These are phyloP conservation scores for Melanotus villosus DNA, from an alignment of 2,888 invertebrate genomes.

Conservation along the genomic window DNA sequence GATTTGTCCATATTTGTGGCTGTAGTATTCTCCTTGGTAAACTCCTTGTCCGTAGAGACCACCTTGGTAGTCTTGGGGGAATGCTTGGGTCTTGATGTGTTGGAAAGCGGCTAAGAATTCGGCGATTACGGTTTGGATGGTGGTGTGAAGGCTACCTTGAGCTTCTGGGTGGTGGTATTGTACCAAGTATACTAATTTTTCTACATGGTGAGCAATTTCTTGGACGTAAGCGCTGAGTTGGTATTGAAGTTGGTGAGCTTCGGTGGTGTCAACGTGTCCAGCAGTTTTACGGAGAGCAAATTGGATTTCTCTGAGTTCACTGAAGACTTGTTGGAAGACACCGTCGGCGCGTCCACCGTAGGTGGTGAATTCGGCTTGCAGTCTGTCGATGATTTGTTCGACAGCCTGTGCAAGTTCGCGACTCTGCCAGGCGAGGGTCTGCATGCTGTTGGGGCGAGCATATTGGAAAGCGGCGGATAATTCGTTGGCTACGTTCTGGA, in stretches of 20 bases:
- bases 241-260: background rate
- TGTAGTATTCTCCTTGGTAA: background rate
- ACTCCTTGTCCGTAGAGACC: background rate
- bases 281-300: background rate
- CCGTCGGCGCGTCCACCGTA: background rate
- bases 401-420: constrained; percentile 12
- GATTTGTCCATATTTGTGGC: background rate
- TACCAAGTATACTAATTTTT: background rate
- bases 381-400: constrained; percentile 23
- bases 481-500: constrained; percentile 11
- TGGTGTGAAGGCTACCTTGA: constrained; percentile 6
- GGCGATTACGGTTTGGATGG: constrained; percentile 6
- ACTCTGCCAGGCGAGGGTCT: constrained; percentile 27
- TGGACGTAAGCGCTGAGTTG: background rate
- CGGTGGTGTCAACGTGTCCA: background rate
- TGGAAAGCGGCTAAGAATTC: constrained; percentile 3
- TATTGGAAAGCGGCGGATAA: constrained; percentile 7
- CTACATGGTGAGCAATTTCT: background rate
- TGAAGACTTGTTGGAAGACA: constrained; percentile 6
- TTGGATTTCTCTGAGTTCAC: constrained; percentile 3
- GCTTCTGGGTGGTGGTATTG: background rate
- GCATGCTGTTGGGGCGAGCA: constrained; percentile 8
- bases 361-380: constrained; percentile 7
- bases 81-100: constrained; percentile 1
- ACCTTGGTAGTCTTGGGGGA: background rate